Conservation (phyloP, 2,888 invertebrate species). For the Diarsia rubi region DNA sequence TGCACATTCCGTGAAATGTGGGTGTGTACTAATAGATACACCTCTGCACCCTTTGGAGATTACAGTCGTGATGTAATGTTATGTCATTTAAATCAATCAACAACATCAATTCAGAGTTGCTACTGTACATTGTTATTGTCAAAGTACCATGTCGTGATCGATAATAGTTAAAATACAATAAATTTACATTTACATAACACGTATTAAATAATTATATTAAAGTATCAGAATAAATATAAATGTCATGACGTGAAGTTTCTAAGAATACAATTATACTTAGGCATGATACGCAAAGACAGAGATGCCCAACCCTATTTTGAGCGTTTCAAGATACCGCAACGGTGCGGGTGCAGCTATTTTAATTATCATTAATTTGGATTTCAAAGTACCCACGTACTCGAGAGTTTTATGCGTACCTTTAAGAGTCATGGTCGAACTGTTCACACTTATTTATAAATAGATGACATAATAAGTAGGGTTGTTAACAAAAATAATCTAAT, state of each 20-base stretch:
- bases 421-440: constrained; percentile 71
- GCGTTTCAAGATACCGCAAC: constrained; percentile 67
- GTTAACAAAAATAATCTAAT: too few species aligned
- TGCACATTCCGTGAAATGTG: background rate
- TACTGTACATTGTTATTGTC: background rate
- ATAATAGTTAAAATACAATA: constrained; percentile 32
- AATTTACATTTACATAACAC: constrained; percentile 24
- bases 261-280: constrained; percentile 14
- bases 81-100: background rate
- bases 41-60: background rate
- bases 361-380: constrained; percentile 76
- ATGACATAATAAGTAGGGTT: too few species aligned
- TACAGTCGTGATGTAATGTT: background rate
- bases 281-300: constrained; percentile 1
- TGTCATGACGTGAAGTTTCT: constrained; percentile 19
- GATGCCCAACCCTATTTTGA: constrained; percentile 50
- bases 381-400: constrained; percentile 77
- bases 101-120: background rate
- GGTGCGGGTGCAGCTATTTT: constrained; percentile 80
- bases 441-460: constrained; percentile 78
- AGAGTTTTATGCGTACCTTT: constrained; percentile 75
- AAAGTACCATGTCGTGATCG: constrained; percentile 31
- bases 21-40: background rate
- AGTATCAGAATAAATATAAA: constrained; percentile 30
- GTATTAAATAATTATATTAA: constrained; percentile 13